phyloP scores from a whole-genome alignment of 2,888 invertebrate genomes.

The Atrina japonica region DNA sequence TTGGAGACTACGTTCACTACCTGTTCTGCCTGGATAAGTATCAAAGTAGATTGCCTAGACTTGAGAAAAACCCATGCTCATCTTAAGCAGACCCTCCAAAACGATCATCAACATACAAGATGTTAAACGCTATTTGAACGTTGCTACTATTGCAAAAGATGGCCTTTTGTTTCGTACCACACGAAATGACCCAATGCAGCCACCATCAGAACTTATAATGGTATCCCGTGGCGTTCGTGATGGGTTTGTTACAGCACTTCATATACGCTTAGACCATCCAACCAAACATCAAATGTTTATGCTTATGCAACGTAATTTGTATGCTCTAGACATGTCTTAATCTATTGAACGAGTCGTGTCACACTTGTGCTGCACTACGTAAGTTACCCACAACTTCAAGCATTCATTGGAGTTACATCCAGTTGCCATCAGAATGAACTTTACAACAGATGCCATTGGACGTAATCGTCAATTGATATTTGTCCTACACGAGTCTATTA shows the following conservation, averaged over 20 bases:
- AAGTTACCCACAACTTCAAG: slow-evolving; percentile 36
- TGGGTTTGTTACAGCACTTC: slow-evolving; percentile 53
- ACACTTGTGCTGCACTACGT: slow-evolving; percentile 52
- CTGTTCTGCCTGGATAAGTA: slow-evolving; percentile 47
- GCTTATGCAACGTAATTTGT: slow-evolving; percentile 52
- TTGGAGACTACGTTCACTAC: slow-evolving; percentile 43
- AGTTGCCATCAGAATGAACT: slow-evolving; percentile 45
- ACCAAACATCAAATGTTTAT: slow-evolving; percentile 49
- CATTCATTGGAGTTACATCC: slow-evolving; percentile 53
- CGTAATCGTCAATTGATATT: slow-evolving; percentile 51
- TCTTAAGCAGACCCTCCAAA: slow-evolving; percentile 52
- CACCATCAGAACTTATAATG: slow-evolving; percentile 50
- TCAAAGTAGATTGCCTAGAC: slow-evolving; percentile 56
- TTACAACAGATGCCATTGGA: slow-evolving; percentile 59
- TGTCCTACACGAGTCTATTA: slow-evolving; percentile 43
- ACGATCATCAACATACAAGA: slow-evolving; percentile 55
- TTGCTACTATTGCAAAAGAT: slow-evolving; percentile 50
- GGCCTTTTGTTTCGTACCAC: slow-evolving; percentile 51
- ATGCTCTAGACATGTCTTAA: slow-evolving; percentile 47
- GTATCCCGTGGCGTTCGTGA: slow-evolving; percentile 50
- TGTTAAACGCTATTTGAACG: slow-evolving; percentile 51
- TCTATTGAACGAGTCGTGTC: slow-evolving; percentile 46
- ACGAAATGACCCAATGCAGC: slow-evolving; percentile 9
- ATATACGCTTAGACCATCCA: slow-evolving; percentile 55
- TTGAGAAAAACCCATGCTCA: slow-evolving; percentile 49